phyloP scores from a whole-genome alignment of 2,113 vertebrate species.

The Neodon shergylaensis region DNA sequence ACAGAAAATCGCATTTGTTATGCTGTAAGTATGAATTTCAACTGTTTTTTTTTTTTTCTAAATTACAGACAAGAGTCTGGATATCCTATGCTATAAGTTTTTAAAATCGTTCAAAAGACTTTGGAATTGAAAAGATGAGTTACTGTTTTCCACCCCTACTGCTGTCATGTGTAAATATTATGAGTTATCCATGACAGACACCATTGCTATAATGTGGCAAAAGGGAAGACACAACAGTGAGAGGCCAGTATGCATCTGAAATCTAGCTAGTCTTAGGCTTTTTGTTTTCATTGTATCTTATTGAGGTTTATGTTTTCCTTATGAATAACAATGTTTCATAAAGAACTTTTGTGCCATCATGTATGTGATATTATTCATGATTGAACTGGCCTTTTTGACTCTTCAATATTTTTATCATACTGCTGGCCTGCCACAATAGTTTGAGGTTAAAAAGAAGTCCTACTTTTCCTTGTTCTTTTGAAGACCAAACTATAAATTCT shows the following conservation, averaged over 20 bases:
- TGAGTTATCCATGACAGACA: fast-evolving
- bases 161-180: not conserved
- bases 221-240: not conserved
- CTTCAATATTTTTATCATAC: not conserved
- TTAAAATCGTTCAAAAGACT: not conserved
- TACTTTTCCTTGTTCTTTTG: not conserved
- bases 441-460: not conserved
- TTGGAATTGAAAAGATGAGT: not conserved
- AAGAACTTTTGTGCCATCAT: not conserved
- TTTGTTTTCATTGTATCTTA: not conserved
- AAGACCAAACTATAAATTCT: not conserved
- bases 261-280: not conserved
- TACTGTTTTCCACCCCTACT: not conserved
- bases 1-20: not conserved
- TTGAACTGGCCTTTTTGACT: not conserved
- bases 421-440: not conserved
- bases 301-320: not conserved
- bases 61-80: not conserved
- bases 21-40: not conserved
- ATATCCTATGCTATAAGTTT: not conserved
- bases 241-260: not conserved
- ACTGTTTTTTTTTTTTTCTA: not conserved
- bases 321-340: not conserved
- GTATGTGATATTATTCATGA: not conserved
- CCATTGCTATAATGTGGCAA: not conserved